phyloP scores from a whole-genome alignment of 37 sponge, comb jelly and placozoan genomes.

The Beroe forskalii region DNA sequence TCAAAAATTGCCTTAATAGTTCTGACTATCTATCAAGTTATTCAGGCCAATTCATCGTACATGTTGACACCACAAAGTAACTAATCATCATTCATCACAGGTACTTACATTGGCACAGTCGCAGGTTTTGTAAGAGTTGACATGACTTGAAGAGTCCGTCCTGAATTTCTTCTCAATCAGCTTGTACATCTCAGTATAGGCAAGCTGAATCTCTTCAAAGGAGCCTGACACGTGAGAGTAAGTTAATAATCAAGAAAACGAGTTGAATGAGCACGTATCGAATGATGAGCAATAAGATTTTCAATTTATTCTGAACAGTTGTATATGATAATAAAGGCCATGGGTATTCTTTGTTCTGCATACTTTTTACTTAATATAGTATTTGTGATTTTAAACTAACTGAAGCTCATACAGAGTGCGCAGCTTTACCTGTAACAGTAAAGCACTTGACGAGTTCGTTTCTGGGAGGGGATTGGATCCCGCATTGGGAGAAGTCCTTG shows the following conservation, averaged over 20 bases:
- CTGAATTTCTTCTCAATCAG: not conserved
- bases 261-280: no score
- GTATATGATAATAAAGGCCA: no score
- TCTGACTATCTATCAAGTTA: no score
- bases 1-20: no score
- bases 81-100: not conserved
- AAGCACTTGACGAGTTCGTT: conserved; percentile 1
- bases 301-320: no score
- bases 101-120: conserved; percentile 41
- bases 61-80: not conserved
- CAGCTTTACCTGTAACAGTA: conserved; percentile 14
- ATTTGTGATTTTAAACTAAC: no score
- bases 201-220: not conserved
- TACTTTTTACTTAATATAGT: no score
- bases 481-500: not conserved
- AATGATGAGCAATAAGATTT: not conserved
- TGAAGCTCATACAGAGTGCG: not conserved
- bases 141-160: not conserved
- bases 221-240: no score
- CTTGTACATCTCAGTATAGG: not conserved
- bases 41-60: no score
- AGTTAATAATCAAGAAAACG: no score
- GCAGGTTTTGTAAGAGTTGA: conserved; percentile 36
- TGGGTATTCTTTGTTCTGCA: no score
- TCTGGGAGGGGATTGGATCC: conserved; percentile 18